Evolutionary conservation across 2,797 vertebrate genomes (phyloP), one percentile per base, ranked within the genome.

Genomic region (Eremophila alpestris): DNA sequence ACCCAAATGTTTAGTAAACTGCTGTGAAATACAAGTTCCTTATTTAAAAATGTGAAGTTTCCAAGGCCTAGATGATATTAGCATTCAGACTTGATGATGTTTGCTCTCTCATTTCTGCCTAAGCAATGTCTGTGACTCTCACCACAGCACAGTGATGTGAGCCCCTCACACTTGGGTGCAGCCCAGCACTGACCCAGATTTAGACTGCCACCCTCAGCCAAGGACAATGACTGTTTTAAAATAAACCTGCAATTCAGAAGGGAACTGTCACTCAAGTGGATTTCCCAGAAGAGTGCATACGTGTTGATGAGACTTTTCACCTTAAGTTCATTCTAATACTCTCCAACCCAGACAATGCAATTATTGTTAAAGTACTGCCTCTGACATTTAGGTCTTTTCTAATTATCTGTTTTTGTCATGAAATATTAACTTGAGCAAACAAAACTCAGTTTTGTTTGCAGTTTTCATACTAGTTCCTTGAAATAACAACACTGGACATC

Each of bases 271-370:
- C n/a, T 75, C 62, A 71, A 69, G 70, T 46, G 75, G 55, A 36
- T 79, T 58, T 93, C 68, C 58, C 75, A 82, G n/a, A 48, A 63
- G 52, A 70, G 9, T 45, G 45, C 13, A 0, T 74, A 40, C n/a
- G 36, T 20, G 22, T 29, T 67, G 56, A 45, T 7, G 3, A 80
- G 60, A 36, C 69, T 86, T 76, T 91, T 86, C 93, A 94, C 93
- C 86, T 74, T 8, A 81, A 71, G 83, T 87, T 93, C 62, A 89
- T 87, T 89, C 49, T 78, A 93, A 92, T 90, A 55, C 43, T 62
- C 63, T 84, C 70, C 89, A 73, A 32, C 22, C 43, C n/a, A 70
- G n/a, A 77, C 51, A 92, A 46, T n/a, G 32, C 51, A 86, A 87
- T 64, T 84, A 51, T n/a, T 64, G 49, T 81, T 81, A 16, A 83